These are phyloP conservation scores for Hippopotamus amphibius DNA, from an alignment of 2,113 vertebrate species.

Conservation along the genomic window DNA sequence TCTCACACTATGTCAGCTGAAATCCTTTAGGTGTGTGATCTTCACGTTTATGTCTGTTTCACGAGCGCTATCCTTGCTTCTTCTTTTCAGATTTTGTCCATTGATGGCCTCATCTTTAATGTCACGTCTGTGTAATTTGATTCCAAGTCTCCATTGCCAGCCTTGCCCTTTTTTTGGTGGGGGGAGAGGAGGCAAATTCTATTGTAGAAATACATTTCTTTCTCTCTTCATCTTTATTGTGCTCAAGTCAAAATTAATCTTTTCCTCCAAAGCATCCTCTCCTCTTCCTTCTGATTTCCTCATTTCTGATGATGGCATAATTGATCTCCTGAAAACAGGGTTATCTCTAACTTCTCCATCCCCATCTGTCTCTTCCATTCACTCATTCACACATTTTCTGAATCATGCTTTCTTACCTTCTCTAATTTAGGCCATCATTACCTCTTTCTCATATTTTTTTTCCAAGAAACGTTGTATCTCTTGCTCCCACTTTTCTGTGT, in stretches of 20 bases:
- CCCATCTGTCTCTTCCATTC: not conserved
- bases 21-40: not conserved
- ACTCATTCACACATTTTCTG: not conserved
- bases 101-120: not conserved
- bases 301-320: not conserved
- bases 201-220: not conserved
- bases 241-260: constrained; percentile 12
- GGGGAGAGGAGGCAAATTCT: accelerated
- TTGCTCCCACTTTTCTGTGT: not conserved
- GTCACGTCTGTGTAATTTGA: not conserved
- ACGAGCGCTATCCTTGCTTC: not conserved
- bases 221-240: not conserved
- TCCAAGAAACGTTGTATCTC: not conserved
- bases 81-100: not conserved
- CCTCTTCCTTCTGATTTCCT: not conserved
- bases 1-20: not conserved
- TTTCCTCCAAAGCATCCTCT: not conserved
- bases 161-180: not conserved
- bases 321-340: not conserved
- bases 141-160: not conserved
- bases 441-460: not conserved
- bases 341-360: not conserved
- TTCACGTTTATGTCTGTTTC: not conserved
- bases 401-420: not conserved
- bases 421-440: not conserved